These are phyloP conservation scores for Anadara kagoshimensis DNA, from an alignment of 1,140 invertebrate genomes.

Conservation along the genomic window DNA sequence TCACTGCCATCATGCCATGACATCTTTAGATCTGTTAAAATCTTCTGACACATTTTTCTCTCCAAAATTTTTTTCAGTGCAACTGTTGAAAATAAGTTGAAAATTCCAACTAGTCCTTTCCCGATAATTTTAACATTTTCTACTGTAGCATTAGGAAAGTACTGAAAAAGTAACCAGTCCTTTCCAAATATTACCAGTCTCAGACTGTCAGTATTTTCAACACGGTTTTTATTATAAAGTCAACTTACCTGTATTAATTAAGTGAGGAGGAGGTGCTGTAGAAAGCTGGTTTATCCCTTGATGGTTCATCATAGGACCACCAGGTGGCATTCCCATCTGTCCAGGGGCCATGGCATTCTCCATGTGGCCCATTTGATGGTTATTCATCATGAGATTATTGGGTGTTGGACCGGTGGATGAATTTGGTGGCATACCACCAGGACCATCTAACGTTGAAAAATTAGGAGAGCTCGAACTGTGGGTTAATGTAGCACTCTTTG, in stretches of 20 bases:
- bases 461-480: constrained; percentile 69
- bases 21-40: too few relatives aligned
- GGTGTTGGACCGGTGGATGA: constrained; percentile 43
- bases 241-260: constrained; percentile 25
- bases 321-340: constrained; percentile 19
- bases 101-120: too few relatives aligned
- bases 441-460: constrained; percentile 56
- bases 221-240: neutral
- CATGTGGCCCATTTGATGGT: constrained; percentile 17
- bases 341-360: constrained; percentile 9
- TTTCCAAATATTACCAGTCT: too few relatives aligned
- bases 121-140: too few relatives aligned
- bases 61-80: too few relatives aligned
- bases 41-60: too few relatives aligned
- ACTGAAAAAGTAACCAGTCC: too few relatives aligned
- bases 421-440: constrained; percentile 38
- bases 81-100: too few relatives aligned
- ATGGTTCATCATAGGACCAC: constrained; percentile 16
- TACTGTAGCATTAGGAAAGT: too few relatives aligned
- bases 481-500: constrained; percentile 54
- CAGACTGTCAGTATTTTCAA: too few relatives aligned
- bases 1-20: too few relatives aligned
- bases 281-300: neutral
- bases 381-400: constrained; percentile 29
- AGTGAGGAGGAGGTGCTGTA: constrained; percentile 34